Evolutionary conservation across 1,140 invertebrate species (phyloP), one percentile per base, ranked within the genome.

Genomic region (Tetramorium parvispinum): DNA sequence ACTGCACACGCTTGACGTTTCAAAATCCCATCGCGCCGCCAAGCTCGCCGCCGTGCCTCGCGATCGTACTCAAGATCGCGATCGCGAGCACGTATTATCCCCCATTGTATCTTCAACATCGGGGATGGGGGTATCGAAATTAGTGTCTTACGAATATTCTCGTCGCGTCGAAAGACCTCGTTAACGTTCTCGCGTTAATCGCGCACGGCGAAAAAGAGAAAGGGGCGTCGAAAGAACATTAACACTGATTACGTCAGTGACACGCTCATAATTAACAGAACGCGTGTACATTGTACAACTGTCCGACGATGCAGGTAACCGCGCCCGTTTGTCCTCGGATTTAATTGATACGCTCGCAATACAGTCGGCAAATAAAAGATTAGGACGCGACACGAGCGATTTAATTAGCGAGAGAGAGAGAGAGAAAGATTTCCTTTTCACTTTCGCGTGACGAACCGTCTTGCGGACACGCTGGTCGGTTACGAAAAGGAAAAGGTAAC

Each of bases 341-440:
- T 89, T 93, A 93, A 93, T 93, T 92, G 91, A 92, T 92, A 92
- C 91, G 89, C 91, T 87, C 88, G 91, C 91, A 59, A 83, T 40
- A 59, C 79, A 24, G 51, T 40, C 79, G 57, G 68, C 70, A 87
- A 66, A 82, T 70, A 86, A 85, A 63, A 70, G 85, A 87, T 87
- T 53, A 87, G 81, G 73, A 66, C 68, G 49, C 81, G 55, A 73
- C 40, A 49, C 77, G 51, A 53, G 78, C 79, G 79, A 68, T 55
- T 83, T 83, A 83, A 83, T 83, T 83, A 83, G 70, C 79, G 65
- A 7, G 37, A 49, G 11, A 71, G 37, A 49, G 11, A 71, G 32
- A 32, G 32, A 49, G 11, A 73, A 13, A 75, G 53, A 13, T 53
- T 68, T 61, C 40, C 49, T 66, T 59, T 53, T 77, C 51, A 68